Evolutionary conservation across 2,888 invertebrate species (phyloP), one percentile per base, ranked within the genome.

Genomic region (Epistrophella euchroma): DNA sequence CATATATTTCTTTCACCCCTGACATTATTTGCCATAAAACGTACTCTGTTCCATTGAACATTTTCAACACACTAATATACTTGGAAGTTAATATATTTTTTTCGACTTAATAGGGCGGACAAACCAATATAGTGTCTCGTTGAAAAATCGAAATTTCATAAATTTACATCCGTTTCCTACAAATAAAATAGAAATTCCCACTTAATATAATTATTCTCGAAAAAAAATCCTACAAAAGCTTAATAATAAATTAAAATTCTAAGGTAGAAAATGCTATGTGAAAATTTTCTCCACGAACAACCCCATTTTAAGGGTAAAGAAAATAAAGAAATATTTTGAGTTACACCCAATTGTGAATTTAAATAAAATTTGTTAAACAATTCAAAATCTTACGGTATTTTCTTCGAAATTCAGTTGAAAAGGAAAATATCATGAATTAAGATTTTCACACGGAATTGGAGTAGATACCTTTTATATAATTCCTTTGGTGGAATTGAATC

Each of bases 51-150:
- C 76, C 75, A 80, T 76, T 76, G 66, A 73, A 68, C 35, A 52
- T 62, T 66, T 81, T 85, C 76, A 81, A 85, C 76, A 76, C 68
- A 81, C 85, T 81, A 76, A 85, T 81, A 81, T 76, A 80, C 72
- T 76, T 76, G 76, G 73, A 77, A 81, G 76, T 77, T 76, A 66
- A 76, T 76, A 80, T 45, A 85, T 81, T 81, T 85, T 50, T 76
- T 80, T 74, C 76, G 70, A 77, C 76, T 76, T 45, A 66, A 56
- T 73, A 81, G 85, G 85, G 85, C 81, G 85, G 85, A 77, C 68
- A 70, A 85, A 73, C 71, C 52, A 58, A 47, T 19, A 28, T 47
- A 47, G 66, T 52, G 81, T 85, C 75, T 77, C 76, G 76, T 76
- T 85, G 73, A 72, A 85, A 85, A 78, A 71, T 70, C 50, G 15